Conservation (phyloP, 2,888 invertebrate species). For the Phyllotreta cruciferae region DNA sequence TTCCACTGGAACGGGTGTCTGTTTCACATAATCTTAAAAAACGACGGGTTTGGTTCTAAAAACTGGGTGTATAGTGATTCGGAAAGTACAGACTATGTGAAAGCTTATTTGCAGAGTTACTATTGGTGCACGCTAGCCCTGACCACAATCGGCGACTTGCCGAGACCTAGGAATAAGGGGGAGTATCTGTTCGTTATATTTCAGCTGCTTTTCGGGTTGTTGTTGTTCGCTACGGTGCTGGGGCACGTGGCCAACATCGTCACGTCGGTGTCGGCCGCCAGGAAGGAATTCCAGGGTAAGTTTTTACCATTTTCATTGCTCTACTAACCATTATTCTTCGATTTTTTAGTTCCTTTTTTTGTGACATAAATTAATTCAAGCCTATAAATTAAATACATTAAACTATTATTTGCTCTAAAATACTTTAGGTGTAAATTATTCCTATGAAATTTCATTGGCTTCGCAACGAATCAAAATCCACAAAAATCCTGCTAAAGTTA, state of each 20-base stretch:
- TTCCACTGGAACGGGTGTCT: conserved; percentile 99
- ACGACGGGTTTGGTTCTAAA: conserved; percentile 92
- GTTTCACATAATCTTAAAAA: conserved; percentile 95
- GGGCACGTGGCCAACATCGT: conserved; percentile 99
- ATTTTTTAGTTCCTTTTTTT: no score
- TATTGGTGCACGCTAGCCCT: conserved; percentile 98
- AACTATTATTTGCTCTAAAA: no score
- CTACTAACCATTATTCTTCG: conserved; percentile 13
- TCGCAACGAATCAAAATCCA: no score
- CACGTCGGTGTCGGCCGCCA: conserved; percentile 94
- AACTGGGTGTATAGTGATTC: conserved; percentile 89
- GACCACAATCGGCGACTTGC: conserved; percentile 93
- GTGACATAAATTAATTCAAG: conserved; percentile 21
- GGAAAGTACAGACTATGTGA: conserved; percentile 86
- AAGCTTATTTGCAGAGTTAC: conserved; percentile 96
- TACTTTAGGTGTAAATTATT: no score
- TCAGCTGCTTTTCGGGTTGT: conserved; percentile 91
- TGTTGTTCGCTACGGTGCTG: conserved; percentile 94
- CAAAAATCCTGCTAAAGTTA: no score
- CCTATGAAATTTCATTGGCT: no score
- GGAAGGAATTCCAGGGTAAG: conserved; percentile 98
- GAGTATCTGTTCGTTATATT: conserved; percentile 96
- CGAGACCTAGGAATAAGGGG: conserved; percentile 89
- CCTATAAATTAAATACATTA: background rate
- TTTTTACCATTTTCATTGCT: conserved; percentile 34